Evolutionary conservation across 2,113 vertebrate genomes (phyloP).

Genomic region (Delphinapterus leucas): DNA sequence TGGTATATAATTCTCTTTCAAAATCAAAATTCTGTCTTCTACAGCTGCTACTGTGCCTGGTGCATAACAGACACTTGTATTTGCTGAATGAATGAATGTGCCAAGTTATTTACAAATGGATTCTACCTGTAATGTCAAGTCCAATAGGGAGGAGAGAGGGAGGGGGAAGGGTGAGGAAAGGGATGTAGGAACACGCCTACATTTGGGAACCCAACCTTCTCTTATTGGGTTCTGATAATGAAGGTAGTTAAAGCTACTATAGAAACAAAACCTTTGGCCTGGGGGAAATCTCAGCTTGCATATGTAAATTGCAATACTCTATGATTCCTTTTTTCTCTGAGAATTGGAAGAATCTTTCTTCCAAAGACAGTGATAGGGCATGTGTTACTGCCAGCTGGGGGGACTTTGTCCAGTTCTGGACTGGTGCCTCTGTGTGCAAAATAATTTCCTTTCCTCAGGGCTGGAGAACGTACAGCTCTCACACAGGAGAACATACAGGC

Average conservation of each 20-base stretch:
- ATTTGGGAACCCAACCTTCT: background rate
- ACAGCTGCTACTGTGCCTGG: background rate
- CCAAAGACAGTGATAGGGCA: background rate
- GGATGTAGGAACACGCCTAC: background rate
- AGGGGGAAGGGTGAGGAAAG: background rate
- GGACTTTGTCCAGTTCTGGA: background rate
- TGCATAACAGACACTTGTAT: background rate
- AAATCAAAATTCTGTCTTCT: background rate
- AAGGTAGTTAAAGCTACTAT: background rate
- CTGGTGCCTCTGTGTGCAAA: background rate
- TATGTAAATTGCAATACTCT: background rate
- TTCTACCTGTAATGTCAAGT: background rate
- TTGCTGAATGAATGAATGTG: background rate
- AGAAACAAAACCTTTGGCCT: background rate
- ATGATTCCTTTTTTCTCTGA: background rate
- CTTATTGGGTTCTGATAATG: background rate
- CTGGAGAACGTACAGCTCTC: background rate
- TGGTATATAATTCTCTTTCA: background rate
- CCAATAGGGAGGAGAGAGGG: background rate
- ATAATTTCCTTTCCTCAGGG: background rate
- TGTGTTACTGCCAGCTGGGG: background rate
- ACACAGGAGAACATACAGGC: constrained; percentile 36
- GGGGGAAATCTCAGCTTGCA: background rate
- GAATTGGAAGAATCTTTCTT: constrained; percentile 7
- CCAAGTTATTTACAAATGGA: background rate